Base-by-base conservation (phyloP, 1,140 invertebrate genomes). In the Zaprionus davidi region DNA sequence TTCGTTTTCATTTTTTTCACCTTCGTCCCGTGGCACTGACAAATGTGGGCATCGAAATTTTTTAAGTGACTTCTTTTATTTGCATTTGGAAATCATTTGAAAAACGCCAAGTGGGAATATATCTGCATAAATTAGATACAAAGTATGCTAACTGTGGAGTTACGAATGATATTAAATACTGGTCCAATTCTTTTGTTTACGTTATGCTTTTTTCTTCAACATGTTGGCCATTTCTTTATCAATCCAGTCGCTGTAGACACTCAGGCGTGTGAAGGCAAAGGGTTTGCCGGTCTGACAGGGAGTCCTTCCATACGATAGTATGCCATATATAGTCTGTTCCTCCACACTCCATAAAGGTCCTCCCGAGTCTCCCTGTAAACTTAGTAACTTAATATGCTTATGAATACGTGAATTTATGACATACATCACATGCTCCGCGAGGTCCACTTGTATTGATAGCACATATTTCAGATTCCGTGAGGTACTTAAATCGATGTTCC, bases 1-100 rank as follows among this genome's bases (percentile, higher is more conserved):
- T 87, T 82, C 31, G 22, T 41, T 58, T 49, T 46, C 20, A 49
- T 20, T 65, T 66, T 82, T 78, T 78, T 56, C 22, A 20, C 13
- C 15, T 24, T n/a, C 56, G 46, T 83, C 56, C 76, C 62, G 26
- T 46, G 72, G 67, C 59, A 46, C 26, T 55, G 63, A 73, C 71
- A 77, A 83, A 67, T 73, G 79, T 73, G 65, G 78, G 79, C 34
- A 68, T 62, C 64, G 82, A 79, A 73, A 86, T 86, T 86, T 85
- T 86, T 87, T 86, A 86, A 86, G 82, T 86, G 82, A 87, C 82
- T 82, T 82, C 71, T 71, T 82, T 82, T 85, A 86, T 85, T 85
- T 85, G 79, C 82, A 85, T 85, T 86, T 87, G 64, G 63, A 82
- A 82, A 81, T n/a, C 68, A 59, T 69, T 81, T 75, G 49, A 17